A percentile compares a stretch with the other conserved stretches of the same genome.
Evolutionary conservation across 2,797 vertebrate species (phyloP).

Genomic region (Falco rusticolus): DNA sequence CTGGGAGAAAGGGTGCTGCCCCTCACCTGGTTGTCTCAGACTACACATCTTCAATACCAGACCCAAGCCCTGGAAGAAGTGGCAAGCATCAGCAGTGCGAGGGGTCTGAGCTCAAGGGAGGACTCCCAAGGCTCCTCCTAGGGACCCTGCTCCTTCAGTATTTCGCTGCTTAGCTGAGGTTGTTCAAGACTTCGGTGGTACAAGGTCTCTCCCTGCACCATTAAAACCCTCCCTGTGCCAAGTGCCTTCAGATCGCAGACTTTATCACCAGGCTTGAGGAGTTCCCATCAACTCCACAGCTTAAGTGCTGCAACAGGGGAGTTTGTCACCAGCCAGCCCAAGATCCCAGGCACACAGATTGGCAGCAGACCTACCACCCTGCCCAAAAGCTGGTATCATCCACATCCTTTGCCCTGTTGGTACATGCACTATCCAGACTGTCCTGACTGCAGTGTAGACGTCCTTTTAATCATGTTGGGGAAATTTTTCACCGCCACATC

Average conservation of each 20-base stretch:
- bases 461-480: neutral
- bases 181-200: neutral
- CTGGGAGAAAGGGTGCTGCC: neutral
- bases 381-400: neutral
- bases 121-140: neutral
- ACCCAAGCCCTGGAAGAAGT: neutral
- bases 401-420: neutral
- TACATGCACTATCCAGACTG: neutral
- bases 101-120: neutral
- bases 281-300: neutral
- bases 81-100: neutral
- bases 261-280: neutral
- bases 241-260: neutral
- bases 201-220: neutral
- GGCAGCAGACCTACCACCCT: neutral
- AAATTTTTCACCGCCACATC: neutral
- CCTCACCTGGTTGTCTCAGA: neutral
- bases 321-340: neutral
- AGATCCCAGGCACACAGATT: neutral
- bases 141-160: neutral
- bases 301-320: neutral
- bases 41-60: neutral
- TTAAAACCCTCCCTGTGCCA: neutral
- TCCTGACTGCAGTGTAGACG: neutral
- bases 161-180: neutral